Evolutionary conservation across 2,888 invertebrate species (phyloP), one percentile per base, ranked within the genome.

Genomic region (Trichopoda pennipes): DNA sequence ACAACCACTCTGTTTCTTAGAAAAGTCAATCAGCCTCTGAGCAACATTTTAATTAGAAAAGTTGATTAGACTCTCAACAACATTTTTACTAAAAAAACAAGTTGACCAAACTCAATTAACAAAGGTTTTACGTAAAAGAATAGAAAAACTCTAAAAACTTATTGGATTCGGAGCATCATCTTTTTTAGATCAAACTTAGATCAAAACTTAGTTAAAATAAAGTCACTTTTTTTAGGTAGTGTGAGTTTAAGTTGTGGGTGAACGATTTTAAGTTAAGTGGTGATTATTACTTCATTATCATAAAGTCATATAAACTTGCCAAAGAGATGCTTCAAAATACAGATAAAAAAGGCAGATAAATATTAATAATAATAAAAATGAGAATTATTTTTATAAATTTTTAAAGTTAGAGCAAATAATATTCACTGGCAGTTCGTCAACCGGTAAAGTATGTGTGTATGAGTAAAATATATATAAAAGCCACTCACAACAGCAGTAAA

Each of bases 391-490:
- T 38, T 38, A 38, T 12, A 16, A 16, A n/a, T 44, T 16, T 3
- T 44, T 6, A n/a, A 16, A 44, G 3, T 44, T 16, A 0, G 3
- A 3, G 6, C 42, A 44, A 4, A 44, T 44, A n/a, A 12, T 6
- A 16, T n/a, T 44, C 16, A 44, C 3, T 44, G 42, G 16, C 42
- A 80, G 79, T 80, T 80, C 74, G 74, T 69, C 68, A 80, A 73
- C 79, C 79, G 61, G 28, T 44, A 38, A 74, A 79, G 60, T 63
- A 28, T 47, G 44, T 38, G 17, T 2, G 16, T 32, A 14, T 44
- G 19, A 51, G 23, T 53, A 47, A 12, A 35, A 63, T 23, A 55
- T 63, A 60, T 21, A 14, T 35, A 49, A 47, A 55, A 53, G 32
- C 49, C 10, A 53, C 14, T 10, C 49, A 72, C 51, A 66, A 58